Evolutionary conservation across 2,113 vertebrate genomes (phyloP), one percentile per base, ranked within the genome.

Genomic region (Numenius arquata): DNA sequence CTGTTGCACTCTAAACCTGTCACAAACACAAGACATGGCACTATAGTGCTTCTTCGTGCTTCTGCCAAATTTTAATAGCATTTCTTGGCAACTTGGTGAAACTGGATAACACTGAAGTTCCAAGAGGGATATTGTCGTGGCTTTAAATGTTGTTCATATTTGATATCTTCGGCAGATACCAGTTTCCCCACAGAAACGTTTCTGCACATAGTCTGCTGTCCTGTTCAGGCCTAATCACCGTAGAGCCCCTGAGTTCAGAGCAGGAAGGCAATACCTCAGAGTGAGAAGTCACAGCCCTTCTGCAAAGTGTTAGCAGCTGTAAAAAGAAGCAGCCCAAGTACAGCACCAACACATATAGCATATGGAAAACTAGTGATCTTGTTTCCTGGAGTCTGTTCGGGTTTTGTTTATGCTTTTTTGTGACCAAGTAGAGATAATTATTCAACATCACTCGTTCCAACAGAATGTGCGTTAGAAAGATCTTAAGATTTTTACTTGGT

Each of bases 51-150:
- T 6, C 96, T 88, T 56, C 93, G 5, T 26, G 32, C 89, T 70
- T n/a, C 90, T 92, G 96, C 92, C 96, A 97, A 96, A 72, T 74
- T 56, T 58, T 96, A 97, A 91, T 86, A 92, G 82, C 84, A 89
- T 95, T 97, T 96, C 90, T 95, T 93, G 85, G 91, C 94, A 91
- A 59, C 88, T 34, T 55, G 75, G 55, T 78, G 96, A 95, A 97
- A 95, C 81, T 70, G 89, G 91, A 95, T 91, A 93, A 41, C 81
- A 62, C 91, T 83, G 90, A 93, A 55, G 52, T 68, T 90, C 80
- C 83, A 75, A 58, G 38, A 78, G 78, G 27, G 82, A 80, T 40
- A n/a, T 23, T 29, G 55, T 56, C 90, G 95, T 90, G 82, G 61
- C 94, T 96, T 88, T 56, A 82, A 73, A 48, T 83, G 68, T 82